These are phyloP conservation scores for Andrena hattorfiana DNA, from an alignment of 2,888 invertebrate species.

Conservation along the genomic window DNA sequence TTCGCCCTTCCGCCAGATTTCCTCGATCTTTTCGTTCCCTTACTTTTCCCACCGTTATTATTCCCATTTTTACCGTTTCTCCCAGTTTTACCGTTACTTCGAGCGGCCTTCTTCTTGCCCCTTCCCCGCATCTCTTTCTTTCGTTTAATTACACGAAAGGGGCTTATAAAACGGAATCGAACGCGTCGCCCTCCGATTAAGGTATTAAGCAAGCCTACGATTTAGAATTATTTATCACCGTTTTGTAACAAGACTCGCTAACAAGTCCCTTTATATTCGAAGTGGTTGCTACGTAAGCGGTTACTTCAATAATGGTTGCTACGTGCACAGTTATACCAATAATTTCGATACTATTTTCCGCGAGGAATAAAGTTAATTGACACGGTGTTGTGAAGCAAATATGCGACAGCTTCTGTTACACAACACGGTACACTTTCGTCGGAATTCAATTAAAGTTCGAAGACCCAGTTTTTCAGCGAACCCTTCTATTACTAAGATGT, in stretches of 20 bases:
- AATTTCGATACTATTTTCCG: background rate
- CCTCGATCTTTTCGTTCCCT: conserved; percentile 86
- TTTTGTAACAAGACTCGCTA: background rate
- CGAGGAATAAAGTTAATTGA: no score
- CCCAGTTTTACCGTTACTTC: conserved; percentile 61
- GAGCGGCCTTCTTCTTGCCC: conserved; percentile 67
- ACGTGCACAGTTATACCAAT: conserved; percentile 38
- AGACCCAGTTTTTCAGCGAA: conserved; percentile 14
- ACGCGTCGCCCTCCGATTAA: background rate
- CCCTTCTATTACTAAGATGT: background rate
- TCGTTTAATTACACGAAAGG: background rate
- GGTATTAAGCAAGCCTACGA: background rate
- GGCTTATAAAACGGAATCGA: background rate
- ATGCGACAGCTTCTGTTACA: background rate
- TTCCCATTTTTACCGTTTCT: conserved; percentile 72
- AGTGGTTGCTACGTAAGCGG: conserved; percentile 11
- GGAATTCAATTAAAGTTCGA: conserved; percentile 40
- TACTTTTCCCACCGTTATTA: conserved; percentile 86
- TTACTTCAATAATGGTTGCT: conserved; percentile 44
- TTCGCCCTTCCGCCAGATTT: conserved; percentile 88
- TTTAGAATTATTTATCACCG: background rate
- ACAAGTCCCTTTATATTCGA: background rate
- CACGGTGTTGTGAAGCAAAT: background rate
- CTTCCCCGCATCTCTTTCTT: conserved; percentile 67
- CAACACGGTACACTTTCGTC: background rate